phyloP scores from a whole-genome alignment of 1,140 invertebrate species.

The Littorina saxatilis region DNA sequence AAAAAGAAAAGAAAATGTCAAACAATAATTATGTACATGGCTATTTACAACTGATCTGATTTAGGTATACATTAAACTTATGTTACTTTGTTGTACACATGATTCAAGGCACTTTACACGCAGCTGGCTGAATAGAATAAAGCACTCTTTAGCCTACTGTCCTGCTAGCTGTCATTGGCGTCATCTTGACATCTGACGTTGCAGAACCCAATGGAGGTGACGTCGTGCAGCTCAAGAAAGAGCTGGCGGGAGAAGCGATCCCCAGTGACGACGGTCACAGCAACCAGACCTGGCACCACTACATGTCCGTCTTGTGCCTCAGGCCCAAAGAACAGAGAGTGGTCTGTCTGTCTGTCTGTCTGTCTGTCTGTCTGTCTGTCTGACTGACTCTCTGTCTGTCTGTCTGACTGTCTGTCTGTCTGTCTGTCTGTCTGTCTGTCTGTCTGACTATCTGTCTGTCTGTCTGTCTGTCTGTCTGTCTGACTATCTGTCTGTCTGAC shows the following conservation, averaged over 20 bases:
- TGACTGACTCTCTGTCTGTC: no score
- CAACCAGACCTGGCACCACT: neutral
- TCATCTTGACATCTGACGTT: neutral
- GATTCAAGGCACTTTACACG: no score
- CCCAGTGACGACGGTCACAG: neutral
- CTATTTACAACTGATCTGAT: neutral
- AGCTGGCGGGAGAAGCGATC: neutral
- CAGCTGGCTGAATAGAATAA: neutral
- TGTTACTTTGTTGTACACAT: neutral
- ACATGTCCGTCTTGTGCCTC: constrained; percentile 8
- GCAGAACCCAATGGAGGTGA: constrained; percentile 7
- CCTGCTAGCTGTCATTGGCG: neutral
- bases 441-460: no score
- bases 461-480: no score
- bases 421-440: no score
- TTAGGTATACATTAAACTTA: neutral
- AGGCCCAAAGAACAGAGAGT: no score
- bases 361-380: no score
- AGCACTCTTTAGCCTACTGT: no score
- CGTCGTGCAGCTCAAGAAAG: constrained; percentile 8
- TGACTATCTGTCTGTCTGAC: no score
- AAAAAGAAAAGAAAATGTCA: neutral
- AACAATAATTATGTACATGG: neutral
- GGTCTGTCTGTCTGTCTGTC: no score
- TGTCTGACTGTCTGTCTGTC: no score